Conservation (phyloP, 1,140 invertebrate species). For the Meloidogyne chitwoodi region DNA sequence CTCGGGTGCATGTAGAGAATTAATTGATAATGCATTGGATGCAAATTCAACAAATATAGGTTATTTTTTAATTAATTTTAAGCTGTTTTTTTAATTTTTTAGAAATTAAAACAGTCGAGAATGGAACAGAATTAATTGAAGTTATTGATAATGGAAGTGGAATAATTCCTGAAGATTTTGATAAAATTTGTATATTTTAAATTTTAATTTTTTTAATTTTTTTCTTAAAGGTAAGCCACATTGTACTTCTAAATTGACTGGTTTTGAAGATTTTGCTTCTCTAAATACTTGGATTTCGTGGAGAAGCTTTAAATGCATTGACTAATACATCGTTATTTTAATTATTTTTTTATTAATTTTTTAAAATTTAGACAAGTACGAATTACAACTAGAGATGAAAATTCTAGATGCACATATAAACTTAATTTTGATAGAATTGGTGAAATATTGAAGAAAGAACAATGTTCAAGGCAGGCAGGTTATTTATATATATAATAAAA, state of each 20-base stretch:
- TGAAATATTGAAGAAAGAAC: constrained; percentile 67
- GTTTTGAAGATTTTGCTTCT: constrained; percentile 76
- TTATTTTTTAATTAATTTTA: constrained; percentile 39
- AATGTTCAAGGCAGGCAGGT: constrained; percentile 55
- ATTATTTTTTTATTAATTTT: not conserved
- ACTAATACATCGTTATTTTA: constrained; percentile 72
- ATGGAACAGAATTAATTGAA: constrained; percentile 79
- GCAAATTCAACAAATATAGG: constrained; percentile 76
- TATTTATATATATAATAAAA: too few relatives aligned
- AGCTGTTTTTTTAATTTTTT: constrained; percentile 58
- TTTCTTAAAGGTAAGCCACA: constrained; percentile 82
- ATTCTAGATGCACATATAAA: constrained; percentile 65
- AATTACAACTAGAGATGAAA: constrained; percentile 69
- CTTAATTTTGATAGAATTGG: constrained; percentile 80
- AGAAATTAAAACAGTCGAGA: constrained; percentile 80
- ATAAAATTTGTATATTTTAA: constrained; percentile 63
- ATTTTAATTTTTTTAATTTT: too few relatives aligned
- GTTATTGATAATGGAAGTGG: constrained; percentile 89
- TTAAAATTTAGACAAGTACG: constrained; percentile 67
- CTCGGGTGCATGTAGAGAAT: constrained; percentile 85
- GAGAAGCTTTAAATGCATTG: constrained; percentile 91
- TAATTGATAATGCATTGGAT: constrained; percentile 93
- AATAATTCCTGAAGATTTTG: constrained; percentile 66
- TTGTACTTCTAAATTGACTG: constrained; percentile 82
- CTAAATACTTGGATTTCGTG: constrained; percentile 86